Base-by-base conservation (phyloP, 2,797 vertebrate genomes). In the Semotilus atromaculatus region DNA sequence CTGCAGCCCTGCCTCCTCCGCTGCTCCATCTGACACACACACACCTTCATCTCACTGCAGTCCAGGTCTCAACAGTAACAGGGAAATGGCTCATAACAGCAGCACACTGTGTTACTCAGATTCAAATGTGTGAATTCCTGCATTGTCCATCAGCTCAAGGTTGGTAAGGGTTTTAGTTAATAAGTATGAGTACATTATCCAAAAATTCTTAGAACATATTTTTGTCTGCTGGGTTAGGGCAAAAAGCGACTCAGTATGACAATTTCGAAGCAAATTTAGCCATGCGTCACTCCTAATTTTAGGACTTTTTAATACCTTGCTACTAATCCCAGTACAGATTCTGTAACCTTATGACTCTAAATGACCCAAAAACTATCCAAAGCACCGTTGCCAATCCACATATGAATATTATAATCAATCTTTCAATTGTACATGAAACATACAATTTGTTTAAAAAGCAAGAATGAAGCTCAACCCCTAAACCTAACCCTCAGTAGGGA, bases 1-100 rank as follows among this genome's bases (percentile, higher is more conserved):
- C 80, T 95, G 95, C 70, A 98, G 93, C 1, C 97, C 95, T 0
- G 97, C 96, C 92, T 98, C 97, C 88, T 98, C 97, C 19, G 97
- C 97, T 0, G 96, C 94, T 11, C 97, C 96, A 87, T 99, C 97
- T 99, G 88, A 73, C 93, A 89, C 75, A 2, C 40, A 51, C 43
- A 5, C 18, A 86, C 11, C 55, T 38, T 2, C 16, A 43, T 26
- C 23, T 36, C 5, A 75, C 31, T 19, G 9, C 45, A 34, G 26
- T 8, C 26, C 40, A 43, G 40, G 3, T 9, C 68, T 29, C 43
- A 31, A 31, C 18, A 7, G 7, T 67, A 29, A 18, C 1, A 43
- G 26, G 18, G 45, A 45, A 21, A 45, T 2, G 18, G 18, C 26
- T 14, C 19, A 48, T 26, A 10, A 38, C 29, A 53, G 29, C 3